A percentile compares a stretch with the other conserved stretches of the same genome.
Evolutionary conservation across 1,140 invertebrate species (phyloP).

Genomic region (Mizuhopecten yessoensis): DNA sequence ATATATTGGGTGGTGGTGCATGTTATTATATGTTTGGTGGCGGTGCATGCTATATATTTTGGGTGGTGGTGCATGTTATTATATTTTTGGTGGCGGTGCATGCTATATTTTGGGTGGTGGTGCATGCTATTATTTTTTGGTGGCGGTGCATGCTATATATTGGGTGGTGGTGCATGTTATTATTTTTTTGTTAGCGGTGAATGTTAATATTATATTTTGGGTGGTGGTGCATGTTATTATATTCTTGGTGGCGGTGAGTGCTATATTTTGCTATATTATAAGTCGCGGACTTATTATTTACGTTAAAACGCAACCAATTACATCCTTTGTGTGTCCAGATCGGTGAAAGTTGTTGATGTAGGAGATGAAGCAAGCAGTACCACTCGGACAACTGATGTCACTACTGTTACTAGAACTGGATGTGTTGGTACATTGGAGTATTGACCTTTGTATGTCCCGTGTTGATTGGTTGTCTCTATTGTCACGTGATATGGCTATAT

Average conservation of each 20-base stretch:
- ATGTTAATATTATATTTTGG: not conserved
- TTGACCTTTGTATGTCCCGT: no score
- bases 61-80: not conserved
- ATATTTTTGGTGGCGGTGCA: not conserved
- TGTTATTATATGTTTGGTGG: conserved; percentile 1
- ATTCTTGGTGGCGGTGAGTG: not conserved
- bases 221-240: not conserved
- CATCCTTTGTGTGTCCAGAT: no score
- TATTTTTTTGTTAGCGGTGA: not conserved
- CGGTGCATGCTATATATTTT: not conserved
- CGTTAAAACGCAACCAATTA: no score
- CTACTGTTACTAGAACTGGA: no score
- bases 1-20: conserved; percentile 4
- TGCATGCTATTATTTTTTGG: not conserved
- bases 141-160: not conserved
- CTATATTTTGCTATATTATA: not conserved
- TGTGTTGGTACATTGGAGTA: no score
- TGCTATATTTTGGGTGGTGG: not conserved
- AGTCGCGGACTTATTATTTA: no score
- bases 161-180: conserved; percentile 9
- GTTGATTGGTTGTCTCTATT: conserved; percentile 3
- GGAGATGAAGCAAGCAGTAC: no score
- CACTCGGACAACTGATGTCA: no score
- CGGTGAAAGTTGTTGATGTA: no score
- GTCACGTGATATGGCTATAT: not conserved